Conservation (phyloP, 92 coral and sea anemone species). For the Isaurus tuberculatus region DNA sequence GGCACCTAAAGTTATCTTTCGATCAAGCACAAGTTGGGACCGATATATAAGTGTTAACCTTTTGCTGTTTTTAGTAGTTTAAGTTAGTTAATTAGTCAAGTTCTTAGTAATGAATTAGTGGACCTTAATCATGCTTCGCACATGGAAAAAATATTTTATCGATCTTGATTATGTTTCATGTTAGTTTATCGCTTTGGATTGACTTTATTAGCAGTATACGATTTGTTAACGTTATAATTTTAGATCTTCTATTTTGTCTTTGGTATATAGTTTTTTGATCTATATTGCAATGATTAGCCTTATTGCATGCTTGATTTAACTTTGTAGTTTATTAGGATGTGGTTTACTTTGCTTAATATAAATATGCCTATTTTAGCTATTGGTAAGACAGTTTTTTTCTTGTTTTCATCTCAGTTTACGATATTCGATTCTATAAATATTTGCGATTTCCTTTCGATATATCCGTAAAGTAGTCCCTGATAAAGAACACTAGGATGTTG, state of each 20-base stretch:
- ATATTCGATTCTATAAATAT: conserved; percentile 21
- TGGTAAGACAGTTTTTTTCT: conserved; percentile 38
- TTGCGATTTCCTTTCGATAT: conserved; percentile 31
- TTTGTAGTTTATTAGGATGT: conserved; percentile 32
- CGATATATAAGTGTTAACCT: too few species aligned
- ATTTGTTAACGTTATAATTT: conserved; percentile 11
- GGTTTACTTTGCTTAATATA: conserved; percentile 35
- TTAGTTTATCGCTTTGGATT: conserved; percentile 23
- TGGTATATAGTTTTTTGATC: conserved; percentile 29
- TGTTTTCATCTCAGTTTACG: conserved; percentile 45
- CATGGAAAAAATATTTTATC: conserved; percentile 31
- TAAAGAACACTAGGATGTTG: conserved; percentile 31
- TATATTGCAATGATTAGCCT: conserved; percentile 42
- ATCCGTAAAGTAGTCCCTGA: conserved; percentile 27
- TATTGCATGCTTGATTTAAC: conserved; percentile 40
- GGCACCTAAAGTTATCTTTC: conserved; percentile 33
- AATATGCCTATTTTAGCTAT: conserved; percentile 35
- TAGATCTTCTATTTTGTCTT: conserved; percentile 11
- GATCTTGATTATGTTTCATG: conserved; percentile 28
- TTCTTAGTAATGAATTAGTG: conserved; percentile 34
- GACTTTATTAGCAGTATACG: conserved; percentile 37
- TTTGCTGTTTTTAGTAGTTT: conserved; percentile 41
- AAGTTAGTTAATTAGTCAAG: conserved; percentile 43
- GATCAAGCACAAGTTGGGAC: conserved; percentile 40
- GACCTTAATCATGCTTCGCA: conserved; percentile 38